These are phyloP conservation scores for Urocitellus parryii DNA, from an alignment of 2,113 vertebrate genomes.

Conservation along the genomic window DNA sequence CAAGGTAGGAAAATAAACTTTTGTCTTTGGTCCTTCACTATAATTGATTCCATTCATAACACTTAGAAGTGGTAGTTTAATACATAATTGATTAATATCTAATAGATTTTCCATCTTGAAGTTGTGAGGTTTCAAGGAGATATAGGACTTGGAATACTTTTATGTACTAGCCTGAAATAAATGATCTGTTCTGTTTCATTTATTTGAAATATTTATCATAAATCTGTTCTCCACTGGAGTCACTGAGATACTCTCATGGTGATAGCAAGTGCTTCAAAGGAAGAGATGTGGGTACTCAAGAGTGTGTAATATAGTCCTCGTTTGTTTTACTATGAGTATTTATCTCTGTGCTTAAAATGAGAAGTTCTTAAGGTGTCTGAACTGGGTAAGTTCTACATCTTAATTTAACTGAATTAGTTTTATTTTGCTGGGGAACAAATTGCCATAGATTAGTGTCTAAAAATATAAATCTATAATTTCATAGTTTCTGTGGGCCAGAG, in stretches of 20 bases:
- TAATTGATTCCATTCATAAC: background rate
- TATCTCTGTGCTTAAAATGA: slow-evolving; percentile 5
- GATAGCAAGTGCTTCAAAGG: background rate
- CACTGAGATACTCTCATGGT: background rate
- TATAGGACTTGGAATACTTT: slow-evolving; percentile 6
- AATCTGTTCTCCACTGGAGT: background rate
- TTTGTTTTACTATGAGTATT: slow-evolving; percentile 7
- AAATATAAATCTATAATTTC: background rate
- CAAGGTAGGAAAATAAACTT: slow-evolving; percentile 89
- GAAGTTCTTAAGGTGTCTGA: background rate
- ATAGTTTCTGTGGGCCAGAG: background rate
- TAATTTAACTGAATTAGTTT: slow-evolving; percentile 11
- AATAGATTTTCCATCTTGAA: background rate
- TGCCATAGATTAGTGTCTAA: background rate
- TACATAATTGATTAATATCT: background rate
- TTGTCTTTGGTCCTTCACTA: background rate
- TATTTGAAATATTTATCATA: slow-evolving; percentile 29
- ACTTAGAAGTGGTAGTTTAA: background rate
- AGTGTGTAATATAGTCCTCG: background rate
- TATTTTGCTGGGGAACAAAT: background rate
- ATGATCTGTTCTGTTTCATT: background rate
- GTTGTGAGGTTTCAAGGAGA: slow-evolving; percentile 47
- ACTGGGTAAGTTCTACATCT: background rate
- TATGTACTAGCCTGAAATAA: slow-evolving; percentile 25
- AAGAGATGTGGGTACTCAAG: background rate